These are phyloP conservation scores for Alauda arvensis DNA, from an alignment of 2,797 vertebrate species.

Conservation along the genomic window DNA sequence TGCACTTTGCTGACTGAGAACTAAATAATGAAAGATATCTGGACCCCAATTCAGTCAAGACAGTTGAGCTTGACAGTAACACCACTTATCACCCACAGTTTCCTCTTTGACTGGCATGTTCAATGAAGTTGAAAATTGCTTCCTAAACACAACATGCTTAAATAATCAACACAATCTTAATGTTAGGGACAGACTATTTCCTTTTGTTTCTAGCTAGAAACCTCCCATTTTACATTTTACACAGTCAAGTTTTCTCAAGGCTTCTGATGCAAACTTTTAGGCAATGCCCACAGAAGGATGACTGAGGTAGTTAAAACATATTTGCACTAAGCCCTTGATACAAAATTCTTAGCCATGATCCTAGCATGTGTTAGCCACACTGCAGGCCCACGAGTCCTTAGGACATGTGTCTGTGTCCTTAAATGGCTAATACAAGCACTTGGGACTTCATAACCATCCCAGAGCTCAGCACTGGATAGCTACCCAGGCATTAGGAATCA, in stretches of 20 bases:
- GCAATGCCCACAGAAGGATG: not conserved
- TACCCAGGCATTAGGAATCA: not conserved
- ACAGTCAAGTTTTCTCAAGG: not conserved
- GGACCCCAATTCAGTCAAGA: not conserved
- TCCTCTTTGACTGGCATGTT: not conserved
- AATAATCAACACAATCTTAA: not conserved
- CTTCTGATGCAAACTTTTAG: not conserved
- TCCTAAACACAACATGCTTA: not conserved
- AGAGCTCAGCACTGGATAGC: not conserved
- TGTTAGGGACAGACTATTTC: not conserved
- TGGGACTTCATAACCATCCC: not conserved
- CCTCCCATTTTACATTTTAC: not conserved
- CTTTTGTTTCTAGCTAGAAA: not conserved
- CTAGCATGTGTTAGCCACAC: accelerated
- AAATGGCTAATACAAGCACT: not conserved
- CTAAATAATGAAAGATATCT: not conserved
- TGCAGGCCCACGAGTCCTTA: not conserved
- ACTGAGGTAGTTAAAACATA: not conserved
- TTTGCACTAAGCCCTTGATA: not conserved
- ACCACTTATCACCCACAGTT: not conserved
- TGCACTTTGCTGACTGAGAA: not conserved
- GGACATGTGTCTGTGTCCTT: not conserved
- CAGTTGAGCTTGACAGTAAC: not conserved
- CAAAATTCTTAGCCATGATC: not conserved
- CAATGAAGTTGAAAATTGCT: conserved; percentile 9